phyloP scores from a whole-genome alignment of 1,140 invertebrate genomes.

The Antheraea mylitta region DNA sequence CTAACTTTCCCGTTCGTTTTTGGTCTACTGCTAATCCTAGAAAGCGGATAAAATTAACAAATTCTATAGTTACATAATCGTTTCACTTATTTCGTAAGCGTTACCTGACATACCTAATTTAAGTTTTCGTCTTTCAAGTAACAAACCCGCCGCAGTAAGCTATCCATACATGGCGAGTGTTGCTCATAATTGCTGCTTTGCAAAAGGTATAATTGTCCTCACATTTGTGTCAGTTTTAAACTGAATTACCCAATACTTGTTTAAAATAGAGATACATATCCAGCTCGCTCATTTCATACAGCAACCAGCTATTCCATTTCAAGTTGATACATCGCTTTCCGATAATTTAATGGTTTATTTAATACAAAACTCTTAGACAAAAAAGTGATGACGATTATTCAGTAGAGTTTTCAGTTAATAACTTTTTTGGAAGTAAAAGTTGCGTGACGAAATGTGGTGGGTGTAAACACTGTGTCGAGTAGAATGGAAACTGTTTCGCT shows the following conservation, averaged over 20 bases:
- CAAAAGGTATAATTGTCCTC: not conserved
- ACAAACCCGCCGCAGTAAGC: not conserved
- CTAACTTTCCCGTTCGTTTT: not conserved
- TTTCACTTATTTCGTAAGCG: not conserved
- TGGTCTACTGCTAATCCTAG: not conserved
- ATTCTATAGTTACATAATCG: not conserved
- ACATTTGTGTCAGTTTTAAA: not conserved
- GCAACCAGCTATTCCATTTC: not conserved
- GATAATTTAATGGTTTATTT: too few relatives aligned
- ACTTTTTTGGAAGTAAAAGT: too few relatives aligned
- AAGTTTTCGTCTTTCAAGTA: not conserved
- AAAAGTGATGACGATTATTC: too few relatives aligned
- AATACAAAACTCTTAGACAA: too few relatives aligned
- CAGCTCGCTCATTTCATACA: not conserved
- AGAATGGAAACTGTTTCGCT: too few relatives aligned
- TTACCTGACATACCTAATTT: not conserved
- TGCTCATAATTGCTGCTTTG: not conserved
- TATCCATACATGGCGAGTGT: not conserved
- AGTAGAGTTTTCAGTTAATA: too few relatives aligned
- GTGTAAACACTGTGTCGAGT: too few relatives aligned
- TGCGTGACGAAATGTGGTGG: too few relatives aligned
- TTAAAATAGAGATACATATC: not conserved
- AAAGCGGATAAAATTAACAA: not conserved
- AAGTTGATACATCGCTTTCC: too few relatives aligned
- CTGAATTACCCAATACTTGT: not conserved